Conservation (phyloP, 2,113 vertebrate species). For the Oryctolagus cuniculus region DNA sequence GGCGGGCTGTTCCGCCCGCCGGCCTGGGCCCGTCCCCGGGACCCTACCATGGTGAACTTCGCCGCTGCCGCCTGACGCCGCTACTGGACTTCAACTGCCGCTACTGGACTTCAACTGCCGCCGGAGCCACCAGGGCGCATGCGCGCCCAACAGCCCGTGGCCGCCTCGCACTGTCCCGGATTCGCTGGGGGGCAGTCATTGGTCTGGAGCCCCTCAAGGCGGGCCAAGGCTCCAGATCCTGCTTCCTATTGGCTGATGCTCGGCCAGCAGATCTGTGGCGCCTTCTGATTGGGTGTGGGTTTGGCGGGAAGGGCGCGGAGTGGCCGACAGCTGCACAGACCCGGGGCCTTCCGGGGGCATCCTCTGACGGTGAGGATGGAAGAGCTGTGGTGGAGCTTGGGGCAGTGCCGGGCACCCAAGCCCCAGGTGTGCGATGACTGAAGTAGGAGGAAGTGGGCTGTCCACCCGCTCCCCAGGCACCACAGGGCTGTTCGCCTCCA, state of each 20-base stretch:
- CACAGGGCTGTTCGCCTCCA: fast-evolving
- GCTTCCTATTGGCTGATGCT: neutral
- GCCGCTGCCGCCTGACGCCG: neutral
- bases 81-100: neutral
- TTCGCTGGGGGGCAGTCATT: neutral
- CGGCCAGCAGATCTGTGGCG: fast-evolving
- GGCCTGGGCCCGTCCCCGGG: neutral
- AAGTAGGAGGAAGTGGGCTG: fast-evolving
- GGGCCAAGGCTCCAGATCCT: neutral
- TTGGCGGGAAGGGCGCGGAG: neutral
- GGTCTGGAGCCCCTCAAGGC: neutral
- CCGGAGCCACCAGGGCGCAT: fast-evolving
- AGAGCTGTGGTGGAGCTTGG: fast-evolving
- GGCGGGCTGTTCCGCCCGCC: neutral
- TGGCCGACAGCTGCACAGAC: fast-evolving
- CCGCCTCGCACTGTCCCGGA: fast-evolving
- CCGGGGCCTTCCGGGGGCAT: fast-evolving
- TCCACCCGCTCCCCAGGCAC: too few relatives aligned
- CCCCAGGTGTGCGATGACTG: fast-evolving
- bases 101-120: constrained; percentile 9
- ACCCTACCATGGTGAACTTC: constrained; percentile 53
- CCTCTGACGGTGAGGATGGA: fast-evolving
- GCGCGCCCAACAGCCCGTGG: neutral
- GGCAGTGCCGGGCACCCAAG: fast-evolving
- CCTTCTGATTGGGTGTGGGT: neutral